These are phyloP conservation scores for Hymenochirus boettgeri DNA, from an alignment of 2,113 vertebrate species.

Conservation along the genomic window DNA sequence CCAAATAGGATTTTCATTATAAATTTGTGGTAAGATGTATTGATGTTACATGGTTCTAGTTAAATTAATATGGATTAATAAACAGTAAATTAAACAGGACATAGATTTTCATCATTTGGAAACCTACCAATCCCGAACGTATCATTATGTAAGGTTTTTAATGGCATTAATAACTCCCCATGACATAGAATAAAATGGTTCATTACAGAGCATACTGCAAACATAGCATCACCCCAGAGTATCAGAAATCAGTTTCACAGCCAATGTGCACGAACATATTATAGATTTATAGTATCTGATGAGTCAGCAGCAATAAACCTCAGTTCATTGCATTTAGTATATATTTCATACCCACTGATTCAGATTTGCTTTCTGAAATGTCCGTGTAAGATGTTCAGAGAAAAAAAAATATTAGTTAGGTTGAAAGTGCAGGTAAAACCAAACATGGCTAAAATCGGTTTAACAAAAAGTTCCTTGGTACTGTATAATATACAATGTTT, in stretches of 20 bases:
- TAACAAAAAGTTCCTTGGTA: not conserved
- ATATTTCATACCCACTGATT: not conserved
- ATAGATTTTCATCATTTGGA: not conserved
- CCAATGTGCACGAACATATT: conserved; percentile 1
- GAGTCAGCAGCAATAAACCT: conserved; percentile 2
- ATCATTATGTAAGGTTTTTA: not conserved
- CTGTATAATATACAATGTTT: not conserved
- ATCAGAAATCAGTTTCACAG: conserved; percentile 4
- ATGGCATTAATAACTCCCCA: not conserved
- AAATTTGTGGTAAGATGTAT: no score
- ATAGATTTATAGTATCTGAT: not conserved
- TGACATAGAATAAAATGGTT: not conserved
- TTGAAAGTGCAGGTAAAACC: not conserved
- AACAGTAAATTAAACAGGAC: no score
- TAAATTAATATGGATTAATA: no score
- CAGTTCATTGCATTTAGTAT: not conserved
- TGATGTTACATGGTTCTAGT: no score
- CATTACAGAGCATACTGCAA: not conserved
- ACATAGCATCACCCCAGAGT: not conserved
- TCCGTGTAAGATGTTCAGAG: not conserved
- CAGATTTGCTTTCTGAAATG: not conserved
- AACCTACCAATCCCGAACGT: not conserved
- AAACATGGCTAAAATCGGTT: not conserved
- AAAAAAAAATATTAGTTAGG: not conserved
- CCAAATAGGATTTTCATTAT: no score